These are phyloP conservation scores for Xiphorhynchus erythropygius DNA, from an alignment of 2,797 vertebrate species.

Conservation along the genomic window DNA sequence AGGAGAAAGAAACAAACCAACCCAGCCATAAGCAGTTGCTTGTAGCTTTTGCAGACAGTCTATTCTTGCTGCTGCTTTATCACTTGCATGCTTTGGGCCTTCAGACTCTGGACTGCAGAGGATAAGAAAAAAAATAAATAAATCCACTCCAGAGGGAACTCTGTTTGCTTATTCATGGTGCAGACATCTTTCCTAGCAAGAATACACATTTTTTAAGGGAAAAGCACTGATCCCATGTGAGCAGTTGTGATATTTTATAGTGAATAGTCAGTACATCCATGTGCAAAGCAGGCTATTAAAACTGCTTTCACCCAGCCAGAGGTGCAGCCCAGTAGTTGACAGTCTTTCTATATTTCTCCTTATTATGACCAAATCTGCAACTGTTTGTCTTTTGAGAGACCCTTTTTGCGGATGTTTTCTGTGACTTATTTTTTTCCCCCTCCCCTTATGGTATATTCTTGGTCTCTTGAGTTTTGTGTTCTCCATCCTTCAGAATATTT, in stretches of 20 bases:
- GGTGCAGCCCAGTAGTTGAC: background rate
- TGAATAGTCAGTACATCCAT: background rate
- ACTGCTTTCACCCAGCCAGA: background rate
- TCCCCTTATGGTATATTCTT: background rate
- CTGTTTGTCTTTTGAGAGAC: background rate
- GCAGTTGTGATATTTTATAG: background rate
- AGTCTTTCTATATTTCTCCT: background rate
- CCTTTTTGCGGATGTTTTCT: background rate
- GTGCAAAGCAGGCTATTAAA: background rate
- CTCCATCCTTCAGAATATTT: background rate
- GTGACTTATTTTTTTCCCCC: background rate
- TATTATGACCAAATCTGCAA: background rate
- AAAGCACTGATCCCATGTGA: background rate
- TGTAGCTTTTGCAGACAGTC: background rate
- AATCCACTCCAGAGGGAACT: background rate
- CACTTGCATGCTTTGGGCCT: background rate
- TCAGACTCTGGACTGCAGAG: background rate
- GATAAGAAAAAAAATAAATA: background rate
- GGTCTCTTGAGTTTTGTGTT: background rate
- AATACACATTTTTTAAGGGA: background rate
- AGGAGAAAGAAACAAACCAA: background rate
- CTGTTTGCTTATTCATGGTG: background rate
- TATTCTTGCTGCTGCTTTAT: conserved; percentile 18
- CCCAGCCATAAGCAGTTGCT: background rate
- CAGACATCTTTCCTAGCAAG: background rate